phyloP scores from a whole-genome alignment of 2,888 invertebrate genomes.

The Sinelater perroti region DNA sequence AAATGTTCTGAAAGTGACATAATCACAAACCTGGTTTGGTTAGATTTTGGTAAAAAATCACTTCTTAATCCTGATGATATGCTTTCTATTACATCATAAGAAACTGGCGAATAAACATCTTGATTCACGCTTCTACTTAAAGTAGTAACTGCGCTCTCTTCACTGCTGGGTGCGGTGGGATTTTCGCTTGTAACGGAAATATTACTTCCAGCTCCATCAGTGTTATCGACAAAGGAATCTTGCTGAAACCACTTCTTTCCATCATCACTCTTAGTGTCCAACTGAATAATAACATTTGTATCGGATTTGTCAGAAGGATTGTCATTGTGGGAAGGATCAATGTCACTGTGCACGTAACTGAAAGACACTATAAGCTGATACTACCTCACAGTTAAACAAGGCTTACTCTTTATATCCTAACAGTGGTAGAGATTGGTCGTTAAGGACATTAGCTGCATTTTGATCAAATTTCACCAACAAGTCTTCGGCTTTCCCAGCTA shows the following conservation, averaged over 20 bases:
- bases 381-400: too few species aligned
- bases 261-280: slow-evolving; percentile 7
- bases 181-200: slow-evolving; percentile 28
- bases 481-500: slow-evolving; percentile 77
- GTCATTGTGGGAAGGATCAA: slow-evolving; percentile 9
- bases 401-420: slow-evolving; percentile 29
- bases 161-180: too few species aligned
- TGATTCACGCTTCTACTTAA: neutral
- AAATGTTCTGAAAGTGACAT: neutral
- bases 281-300: neutral
- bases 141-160: slow-evolving; percentile 12
- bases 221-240: neutral
- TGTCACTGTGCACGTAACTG: too few species aligned
- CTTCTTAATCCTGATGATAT: slow-evolving; percentile 5
- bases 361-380: too few species aligned
- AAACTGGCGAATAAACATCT: slow-evolving; percentile 15
- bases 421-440: slow-evolving; percentile 41
- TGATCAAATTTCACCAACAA: slow-evolving; percentile 78
- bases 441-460: slow-evolving; percentile 73
- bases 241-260: neutral
- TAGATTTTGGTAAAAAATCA: slow-evolving; percentile 20
- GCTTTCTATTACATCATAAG: neutral
- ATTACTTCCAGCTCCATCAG: slow-evolving; percentile 3
- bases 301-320: neutral
- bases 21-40: slow-evolving; percentile 23